A percentile compares a stretch with the other conserved stretches of the same genome.
phyloP scores from a whole-genome alignment of 2,113 vertebrate species.

The Poeciliopsis occidentalis region DNA sequence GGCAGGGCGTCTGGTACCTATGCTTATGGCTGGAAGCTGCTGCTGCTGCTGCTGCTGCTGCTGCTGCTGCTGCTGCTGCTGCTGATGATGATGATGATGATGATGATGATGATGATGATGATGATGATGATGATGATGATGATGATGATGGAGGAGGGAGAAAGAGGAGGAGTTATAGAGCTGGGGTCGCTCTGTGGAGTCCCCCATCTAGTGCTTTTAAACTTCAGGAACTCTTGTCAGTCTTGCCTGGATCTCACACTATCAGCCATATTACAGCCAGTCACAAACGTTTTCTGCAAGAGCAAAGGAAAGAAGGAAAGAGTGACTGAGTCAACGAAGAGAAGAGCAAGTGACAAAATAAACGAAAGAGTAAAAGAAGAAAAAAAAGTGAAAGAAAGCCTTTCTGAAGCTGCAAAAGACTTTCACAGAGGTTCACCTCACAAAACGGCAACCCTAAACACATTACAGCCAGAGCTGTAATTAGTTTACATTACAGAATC shows the following conservation, averaged over 20 bases:
- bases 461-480: too few relatives aligned
- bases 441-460: too few relatives aligned
- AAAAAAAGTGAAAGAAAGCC: too few relatives aligned
- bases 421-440: too few relatives aligned
- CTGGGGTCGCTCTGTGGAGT: slow-evolving; percentile 63
- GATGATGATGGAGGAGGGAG: slow-evolving; percentile 16
- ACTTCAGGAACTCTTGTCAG: slow-evolving; percentile 70
- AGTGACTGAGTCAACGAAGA: too few relatives aligned
- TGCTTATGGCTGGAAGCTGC: slow-evolving; percentile 49
- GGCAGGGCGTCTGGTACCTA: slow-evolving; percentile 65
- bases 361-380: too few relatives aligned
- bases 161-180: slow-evolving; percentile 16
- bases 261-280: slow-evolving; percentile 20
- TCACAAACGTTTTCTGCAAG: too few relatives aligned
- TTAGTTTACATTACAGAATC: too few relatives aligned
- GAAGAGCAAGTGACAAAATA: too few relatives aligned
- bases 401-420: too few relatives aligned
- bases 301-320: too few relatives aligned
- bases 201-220: slow-evolving; percentile 71
- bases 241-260: slow-evolving; percentile 43
- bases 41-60: not conserved
- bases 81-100: not conserved
- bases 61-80: not conserved
- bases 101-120: not conserved
- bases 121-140: not conserved